These are phyloP conservation scores for Anguilla marmorata DNA, from an alignment of 2,797 vertebrate genomes.

Conservation along the genomic window DNA sequence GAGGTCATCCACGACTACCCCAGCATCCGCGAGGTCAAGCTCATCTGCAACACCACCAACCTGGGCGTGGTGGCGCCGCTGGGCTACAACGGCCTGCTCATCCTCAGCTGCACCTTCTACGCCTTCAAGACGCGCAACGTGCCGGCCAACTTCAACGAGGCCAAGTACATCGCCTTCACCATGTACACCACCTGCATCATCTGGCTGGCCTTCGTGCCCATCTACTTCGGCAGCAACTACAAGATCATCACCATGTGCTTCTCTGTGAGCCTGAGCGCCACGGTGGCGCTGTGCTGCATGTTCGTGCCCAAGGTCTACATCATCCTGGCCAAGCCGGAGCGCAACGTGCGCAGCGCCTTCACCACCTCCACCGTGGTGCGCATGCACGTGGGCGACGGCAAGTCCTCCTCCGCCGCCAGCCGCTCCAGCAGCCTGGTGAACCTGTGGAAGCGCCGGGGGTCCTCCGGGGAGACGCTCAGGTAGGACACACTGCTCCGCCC, in stretches of 20 bases:
- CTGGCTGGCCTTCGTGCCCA: conserved; percentile 97
- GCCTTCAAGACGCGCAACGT: conserved; percentile 98
- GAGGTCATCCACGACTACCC: conserved; percentile 92
- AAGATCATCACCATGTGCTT: conserved; percentile 99
- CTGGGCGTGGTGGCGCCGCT: conserved; percentile 92
- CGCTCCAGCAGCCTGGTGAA: conserved; percentile 95
- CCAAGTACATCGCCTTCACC: conserved; percentile 97
- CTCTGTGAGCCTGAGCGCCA: conserved; percentile 95
- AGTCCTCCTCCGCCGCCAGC: conserved; percentile 90
- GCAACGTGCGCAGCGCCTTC: conserved; percentile 96
- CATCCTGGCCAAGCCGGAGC: conserved; percentile 96
- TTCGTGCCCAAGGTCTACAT: conserved; percentile 98
- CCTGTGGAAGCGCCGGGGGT: conserved; percentile 93
- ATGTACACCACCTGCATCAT: conserved; percentile 99
- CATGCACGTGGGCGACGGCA: conserved; percentile 96
- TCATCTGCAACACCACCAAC: conserved; percentile 96
- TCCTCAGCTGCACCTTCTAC: conserved; percentile 97
- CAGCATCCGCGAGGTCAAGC: conserved; percentile 92
- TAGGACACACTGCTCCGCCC: conserved; percentile 56
- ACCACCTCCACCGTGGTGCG: conserved; percentile 96
- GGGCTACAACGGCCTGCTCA: conserved; percentile 93
- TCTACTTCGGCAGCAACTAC: conserved; percentile 99
- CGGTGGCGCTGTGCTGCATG: conserved; percentile 95
- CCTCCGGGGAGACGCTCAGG: conserved; percentile 95
- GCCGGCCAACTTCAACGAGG: conserved; percentile 97